phyloP scores from a whole-genome alignment of 2,888 invertebrate species.

The Dolomedes plantarius region DNA sequence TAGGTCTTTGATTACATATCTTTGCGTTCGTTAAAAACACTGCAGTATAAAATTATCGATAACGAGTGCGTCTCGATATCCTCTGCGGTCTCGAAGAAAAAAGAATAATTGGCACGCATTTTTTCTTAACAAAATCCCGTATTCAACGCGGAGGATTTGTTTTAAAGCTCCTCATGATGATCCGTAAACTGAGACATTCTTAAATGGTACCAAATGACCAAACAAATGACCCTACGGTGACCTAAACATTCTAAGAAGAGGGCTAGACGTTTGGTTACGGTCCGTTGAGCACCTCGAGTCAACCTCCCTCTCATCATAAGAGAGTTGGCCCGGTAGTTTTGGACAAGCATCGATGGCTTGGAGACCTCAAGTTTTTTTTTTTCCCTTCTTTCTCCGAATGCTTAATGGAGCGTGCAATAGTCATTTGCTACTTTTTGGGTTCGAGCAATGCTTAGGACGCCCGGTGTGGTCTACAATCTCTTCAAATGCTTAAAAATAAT shows the following conservation, averaged over 20 bases:
- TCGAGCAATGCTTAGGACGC: not conserved
- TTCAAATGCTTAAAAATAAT: not conserved
- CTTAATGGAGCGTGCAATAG: constrained; percentile 52
- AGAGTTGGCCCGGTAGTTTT: constrained; percentile 27
- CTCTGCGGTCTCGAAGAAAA: too few relatives aligned
- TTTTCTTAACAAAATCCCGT: not conserved
- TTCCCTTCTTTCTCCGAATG: constrained; percentile 19
- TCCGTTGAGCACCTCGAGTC: constrained; percentile 11
- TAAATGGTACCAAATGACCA: constrained; percentile 46
- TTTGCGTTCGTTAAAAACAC: too few relatives aligned
- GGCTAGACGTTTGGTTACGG: constrained; percentile 42
- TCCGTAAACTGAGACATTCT: constrained; percentile 21
- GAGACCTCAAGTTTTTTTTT: not conserved
- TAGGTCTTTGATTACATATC: too few relatives aligned
- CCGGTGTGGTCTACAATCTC: not conserved
- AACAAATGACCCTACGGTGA: constrained; percentile 35
- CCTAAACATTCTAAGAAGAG: constrained; percentile 26
- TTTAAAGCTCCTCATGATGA: not conserved
- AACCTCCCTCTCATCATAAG: constrained; percentile 23
- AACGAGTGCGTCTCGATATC: too few relatives aligned
- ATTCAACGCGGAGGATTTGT: not conserved
- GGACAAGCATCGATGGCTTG: constrained; percentile 45
- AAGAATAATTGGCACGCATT: too few relatives aligned
- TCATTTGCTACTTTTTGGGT: constrained; percentile 21
- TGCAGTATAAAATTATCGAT: too few relatives aligned